phyloP scores from a whole-genome alignment of 2,797 vertebrate genomes.

The Delichon dasypus region DNA sequence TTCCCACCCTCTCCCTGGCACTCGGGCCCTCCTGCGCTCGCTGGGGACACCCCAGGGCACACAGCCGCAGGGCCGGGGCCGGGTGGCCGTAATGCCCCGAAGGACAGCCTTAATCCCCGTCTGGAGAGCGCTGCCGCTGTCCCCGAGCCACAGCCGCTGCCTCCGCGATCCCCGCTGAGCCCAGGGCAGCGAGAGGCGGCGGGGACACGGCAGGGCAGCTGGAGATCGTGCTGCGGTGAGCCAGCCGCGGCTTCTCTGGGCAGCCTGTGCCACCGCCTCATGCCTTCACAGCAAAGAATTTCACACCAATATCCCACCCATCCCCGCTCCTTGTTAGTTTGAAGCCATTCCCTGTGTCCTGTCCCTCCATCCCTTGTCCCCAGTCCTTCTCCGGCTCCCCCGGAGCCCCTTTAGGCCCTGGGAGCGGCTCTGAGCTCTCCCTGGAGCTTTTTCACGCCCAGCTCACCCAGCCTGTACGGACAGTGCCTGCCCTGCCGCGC shows the following conservation, averaged over 20 bases:
- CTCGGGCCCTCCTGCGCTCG: accelerated
- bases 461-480: neutral
- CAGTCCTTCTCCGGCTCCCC: neutral
- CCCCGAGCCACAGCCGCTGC: neutral
- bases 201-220: neutral
- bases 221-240: accelerated
- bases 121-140: neutral
- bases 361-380: neutral
- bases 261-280: neutral
- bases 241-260: neutral
- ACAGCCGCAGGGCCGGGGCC: neutral
- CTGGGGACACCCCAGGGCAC: neutral
- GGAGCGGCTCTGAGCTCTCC: neutral
- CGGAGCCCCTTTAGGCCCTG: neutral
- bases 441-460: no score
- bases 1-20: neutral
- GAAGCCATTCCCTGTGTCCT: neutral
- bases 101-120: conserved; percentile 1
- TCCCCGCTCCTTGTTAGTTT: neutral
- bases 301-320: accelerated
- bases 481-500: accelerated
- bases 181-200: neutral
- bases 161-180: neutral
- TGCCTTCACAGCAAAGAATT: neutral
- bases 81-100: neutral